These are phyloP conservation scores for Conistra vaccinii DNA, from an alignment of 2,888 invertebrate genomes.

Conservation along the genomic window DNA sequence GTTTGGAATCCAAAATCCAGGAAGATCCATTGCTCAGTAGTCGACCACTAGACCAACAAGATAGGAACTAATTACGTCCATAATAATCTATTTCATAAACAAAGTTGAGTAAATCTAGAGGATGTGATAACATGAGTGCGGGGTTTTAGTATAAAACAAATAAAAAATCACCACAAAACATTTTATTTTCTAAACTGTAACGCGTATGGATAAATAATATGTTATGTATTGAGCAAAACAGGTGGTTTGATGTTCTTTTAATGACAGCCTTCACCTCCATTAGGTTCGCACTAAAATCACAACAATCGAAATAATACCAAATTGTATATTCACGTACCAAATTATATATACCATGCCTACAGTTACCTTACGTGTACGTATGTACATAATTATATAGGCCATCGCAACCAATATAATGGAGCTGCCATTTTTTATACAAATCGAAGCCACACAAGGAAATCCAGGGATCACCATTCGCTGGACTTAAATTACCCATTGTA, in stretches of 20 bases:
- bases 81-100: neutral
- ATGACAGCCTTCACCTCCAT: neutral
- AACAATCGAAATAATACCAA: neutral
- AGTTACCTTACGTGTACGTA: neutral
- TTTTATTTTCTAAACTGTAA: neutral
- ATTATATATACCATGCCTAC: neutral
- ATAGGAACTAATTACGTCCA: neutral
- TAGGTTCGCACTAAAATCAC: neutral
- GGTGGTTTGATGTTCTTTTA: neutral
- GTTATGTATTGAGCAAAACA: neutral
- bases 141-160: neutral
- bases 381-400: neutral
- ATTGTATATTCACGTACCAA: constrained; percentile 1
- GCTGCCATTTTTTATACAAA: constrained; percentile 8
- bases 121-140: neutral
- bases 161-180: neutral
- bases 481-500: constrained; percentile 57
- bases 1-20: neutral
- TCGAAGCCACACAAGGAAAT: neutral
- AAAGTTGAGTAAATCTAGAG: too few relatives aligned
- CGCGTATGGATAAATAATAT: neutral
- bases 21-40: neutral
- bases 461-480: constrained; percentile 44
- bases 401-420: constrained; percentile 30
- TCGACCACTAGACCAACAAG: neutral